Evolutionary conservation across 1,140 invertebrate genomes (phyloP), one percentile per base, ranked within the genome.

Genomic region (Limonius californicus): DNA sequence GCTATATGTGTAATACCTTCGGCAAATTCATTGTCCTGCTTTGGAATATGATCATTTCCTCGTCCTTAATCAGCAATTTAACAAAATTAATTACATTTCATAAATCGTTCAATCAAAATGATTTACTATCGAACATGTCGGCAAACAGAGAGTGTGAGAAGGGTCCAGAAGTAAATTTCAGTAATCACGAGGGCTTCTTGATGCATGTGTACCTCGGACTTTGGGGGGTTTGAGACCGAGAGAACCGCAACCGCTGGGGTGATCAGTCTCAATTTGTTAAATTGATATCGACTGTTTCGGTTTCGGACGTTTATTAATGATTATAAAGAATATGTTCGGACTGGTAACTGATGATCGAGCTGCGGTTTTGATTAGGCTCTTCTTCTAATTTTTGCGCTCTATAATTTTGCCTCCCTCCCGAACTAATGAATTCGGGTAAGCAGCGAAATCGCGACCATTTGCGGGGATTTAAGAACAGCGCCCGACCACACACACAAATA

Each of bases 181-280:
- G 15, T 8, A 50, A 18, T 14, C 45, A 19, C 20, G 14, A 50
- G 16, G 45, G 45, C 7, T 21, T 21, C 9, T 21, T 21, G 16
- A 50, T 50, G 9, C 14, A 50, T 50, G 12, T 50, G 19, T 21
- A 16, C 16, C 16, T 18, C 15, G 16, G 45, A 21, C 45, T 12
- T 50, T 19, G 18, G 45, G 45, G 45, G 35, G 59, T 39, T 18
- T 16, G 32, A 57, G 18, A 56, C 21, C 19, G 23, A 16, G 54
- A 62, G 16, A 62, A 62, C 21, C 19, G 27, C 3, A 30, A 23
- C 42, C 53, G 15, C 45, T 15, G 35, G 45, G 45, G 62, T 57
- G 57, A 67, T 67, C 65, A 47, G 63, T 67, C 62, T 67, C 60
- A 55, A 67, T 67, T 67, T 64, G 65, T 57, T 45, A 67, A 67